Evolutionary conservation across 2,113 vertebrate genomes (phyloP).

Genomic region (Grantiella picta): DNA sequence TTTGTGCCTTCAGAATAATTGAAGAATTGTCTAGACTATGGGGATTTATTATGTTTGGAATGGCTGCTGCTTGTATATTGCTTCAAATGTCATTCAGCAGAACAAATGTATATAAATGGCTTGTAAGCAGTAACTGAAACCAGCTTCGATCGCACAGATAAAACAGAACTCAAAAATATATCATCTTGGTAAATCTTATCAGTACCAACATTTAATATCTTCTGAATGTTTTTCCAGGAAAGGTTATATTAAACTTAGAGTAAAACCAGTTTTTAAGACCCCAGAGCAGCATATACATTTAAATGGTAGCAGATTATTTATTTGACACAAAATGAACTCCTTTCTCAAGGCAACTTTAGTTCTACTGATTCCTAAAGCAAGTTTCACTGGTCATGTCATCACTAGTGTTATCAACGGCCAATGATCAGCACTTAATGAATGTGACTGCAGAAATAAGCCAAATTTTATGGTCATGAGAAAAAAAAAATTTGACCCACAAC

Average conservation of each 20-base stretch:
- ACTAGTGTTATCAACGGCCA: background rate
- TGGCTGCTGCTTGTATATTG: background rate
- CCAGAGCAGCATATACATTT: background rate
- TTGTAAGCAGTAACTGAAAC: background rate
- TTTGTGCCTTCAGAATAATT: background rate
- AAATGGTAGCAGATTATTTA: background rate
- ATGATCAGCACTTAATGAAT: background rate
- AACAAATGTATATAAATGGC: background rate
- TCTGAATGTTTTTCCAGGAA: background rate
- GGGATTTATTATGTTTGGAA: background rate
- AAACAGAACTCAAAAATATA: background rate
- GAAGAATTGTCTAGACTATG: background rate
- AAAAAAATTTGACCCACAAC: background rate
- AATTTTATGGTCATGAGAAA: background rate
- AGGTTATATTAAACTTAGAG: background rate
- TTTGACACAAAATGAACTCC: background rate
- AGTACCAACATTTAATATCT: background rate
- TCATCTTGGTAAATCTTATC: background rate
- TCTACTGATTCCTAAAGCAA: background rate
- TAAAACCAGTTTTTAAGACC: background rate
- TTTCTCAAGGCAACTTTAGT: background rate
- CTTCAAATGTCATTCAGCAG: background rate
- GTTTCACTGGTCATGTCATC: background rate
- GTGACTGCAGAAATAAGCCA: background rate
- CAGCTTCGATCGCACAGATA: background rate